Base-by-base conservation (phyloP, 2,888 invertebrate genomes). In the Conchocele bisecta region DNA sequence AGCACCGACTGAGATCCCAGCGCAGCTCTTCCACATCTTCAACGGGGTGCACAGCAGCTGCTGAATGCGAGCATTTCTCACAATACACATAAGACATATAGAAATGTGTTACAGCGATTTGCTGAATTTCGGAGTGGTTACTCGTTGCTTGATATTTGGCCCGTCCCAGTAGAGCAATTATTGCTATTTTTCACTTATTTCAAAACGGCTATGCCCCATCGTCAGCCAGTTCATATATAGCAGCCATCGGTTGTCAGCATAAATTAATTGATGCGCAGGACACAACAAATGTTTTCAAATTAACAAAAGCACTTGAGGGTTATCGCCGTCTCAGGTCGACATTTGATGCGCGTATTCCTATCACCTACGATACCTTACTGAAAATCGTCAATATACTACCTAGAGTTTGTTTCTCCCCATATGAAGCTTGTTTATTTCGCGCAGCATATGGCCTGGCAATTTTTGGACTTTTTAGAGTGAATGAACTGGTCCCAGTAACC, bases 11-110 rank as follows among this genome's bases (percentile, higher is more conserved):
- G 29, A n/a, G 29, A 4, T 65, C 20, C 56, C 20, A 0, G 29
- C 4, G 4, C 37, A 46, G n/a, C 31, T 63, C 5, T 51, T 33
- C 42, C n/a, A 22, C 2, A 63, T 63, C 50, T 63, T 63, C 6
- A 28, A 24, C 17, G 46, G 22, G n/a, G 24, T 22, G 31, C 31
- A 13, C 1, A 13, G 11, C 15, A 41, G 13, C 29, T 61, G 2
- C 5, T 59, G 20, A 9, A 11, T 22, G 33, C 46, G 6, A 46
- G 59, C 9, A 31, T 59, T 5, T 11, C 46, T 3, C 11, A n/a
- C 2, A 44, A 33, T 17, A 31, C 59, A 31, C n/a, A 17, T 28
- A 28, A 2, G 7, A 44, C 17, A 2, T 57, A 57, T 42, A 42
- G 17, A 20, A 41, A 7, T 22, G 41, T 44, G 3, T 11, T 57